These are phyloP conservation scores for Apistogramma diplotaenia DNA, from an alignment of 2,113 vertebrate genomes.

Conservation along the genomic window DNA sequence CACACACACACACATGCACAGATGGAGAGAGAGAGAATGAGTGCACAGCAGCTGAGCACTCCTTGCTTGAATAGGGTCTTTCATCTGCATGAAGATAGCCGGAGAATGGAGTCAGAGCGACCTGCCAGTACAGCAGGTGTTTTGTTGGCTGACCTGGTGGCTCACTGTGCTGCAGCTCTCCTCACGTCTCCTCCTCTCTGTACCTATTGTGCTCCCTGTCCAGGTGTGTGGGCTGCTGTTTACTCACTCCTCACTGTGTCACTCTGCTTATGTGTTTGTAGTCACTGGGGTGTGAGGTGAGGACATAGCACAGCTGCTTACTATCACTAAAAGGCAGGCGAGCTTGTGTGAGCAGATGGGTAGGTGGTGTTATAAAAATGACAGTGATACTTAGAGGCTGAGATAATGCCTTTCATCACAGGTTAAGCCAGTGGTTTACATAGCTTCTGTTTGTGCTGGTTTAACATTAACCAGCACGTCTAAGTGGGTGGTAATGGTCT, in stretches of 20 bases:
- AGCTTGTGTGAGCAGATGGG: slow-evolving; percentile 15
- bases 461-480: slow-evolving; percentile 57
- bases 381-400: slow-evolving; percentile 43
- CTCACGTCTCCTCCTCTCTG: slow-evolving; percentile 19
- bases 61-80: slow-evolving; percentile 69
- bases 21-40: not conserved
- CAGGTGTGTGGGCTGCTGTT: slow-evolving; percentile 69
- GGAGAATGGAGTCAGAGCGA: slow-evolving; percentile 55
- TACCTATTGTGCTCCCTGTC: slow-evolving; percentile 37
- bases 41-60: slow-evolving; percentile 69
- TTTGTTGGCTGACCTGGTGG: slow-evolving; percentile 64
- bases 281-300: slow-evolving; percentile 37
- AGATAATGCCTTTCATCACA: slow-evolving; percentile 46
- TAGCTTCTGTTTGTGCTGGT: slow-evolving; percentile 50
- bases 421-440: slow-evolving; percentile 57
- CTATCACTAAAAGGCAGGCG: slow-evolving; percentile 17
- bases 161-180: slow-evolving; percentile 26
- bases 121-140: slow-evolving; percentile 74
- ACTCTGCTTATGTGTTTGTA: slow-evolving; percentile 34
- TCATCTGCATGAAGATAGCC: slow-evolving; percentile 68
- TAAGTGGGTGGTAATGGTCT: slow-evolving; percentile 41
- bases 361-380: slow-evolving; percentile 36
- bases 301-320: slow-evolving; percentile 55
- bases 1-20: not conserved
- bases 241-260: slow-evolving; percentile 34